These are phyloP conservation scores for Glossophaga mutica DNA, from an alignment of 2,797 vertebrate genomes.

Conservation along the genomic window DNA sequence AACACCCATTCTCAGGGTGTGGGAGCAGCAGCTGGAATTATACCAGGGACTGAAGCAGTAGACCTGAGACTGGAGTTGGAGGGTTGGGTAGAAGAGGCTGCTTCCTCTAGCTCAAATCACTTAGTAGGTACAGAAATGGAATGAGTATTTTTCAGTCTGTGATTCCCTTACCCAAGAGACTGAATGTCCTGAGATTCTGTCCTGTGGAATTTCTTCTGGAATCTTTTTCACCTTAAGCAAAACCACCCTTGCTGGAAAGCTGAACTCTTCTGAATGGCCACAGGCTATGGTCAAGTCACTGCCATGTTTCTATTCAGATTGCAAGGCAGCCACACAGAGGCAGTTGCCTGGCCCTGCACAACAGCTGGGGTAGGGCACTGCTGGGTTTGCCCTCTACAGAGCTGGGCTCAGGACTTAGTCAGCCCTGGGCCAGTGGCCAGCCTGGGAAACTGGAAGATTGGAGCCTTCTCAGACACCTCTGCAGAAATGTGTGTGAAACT, in stretches of 20 bases:
- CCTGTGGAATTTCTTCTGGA: background rate
- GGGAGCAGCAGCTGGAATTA: background rate
- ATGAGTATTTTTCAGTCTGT: background rate
- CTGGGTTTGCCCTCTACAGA: background rate
- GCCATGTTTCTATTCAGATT: background rate
- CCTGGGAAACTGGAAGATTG: background rate
- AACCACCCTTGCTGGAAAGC: background rate
- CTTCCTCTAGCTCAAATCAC: background rate
- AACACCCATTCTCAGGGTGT: background rate
- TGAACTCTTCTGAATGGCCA: background rate
- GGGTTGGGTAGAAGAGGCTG: background rate
- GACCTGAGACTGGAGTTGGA: background rate
- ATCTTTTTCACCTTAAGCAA: background rate
- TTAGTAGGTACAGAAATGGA: background rate
- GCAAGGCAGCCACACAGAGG: background rate
- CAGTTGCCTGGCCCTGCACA: background rate
- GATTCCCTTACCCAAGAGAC: background rate
- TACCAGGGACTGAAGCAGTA: background rate
- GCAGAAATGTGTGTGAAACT: background rate
- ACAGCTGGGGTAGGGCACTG: background rate
- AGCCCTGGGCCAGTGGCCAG: background rate
- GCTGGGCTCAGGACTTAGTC: background rate
- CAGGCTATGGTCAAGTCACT: background rate
- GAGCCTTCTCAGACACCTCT: background rate
- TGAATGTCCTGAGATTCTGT: background rate